A percentile compares a stretch with the other conserved stretches of the same genome.
Evolutionary conservation across 2,797 vertebrate genomes (phyloP).

Genomic region (Semotilus atromaculatus): DNA sequence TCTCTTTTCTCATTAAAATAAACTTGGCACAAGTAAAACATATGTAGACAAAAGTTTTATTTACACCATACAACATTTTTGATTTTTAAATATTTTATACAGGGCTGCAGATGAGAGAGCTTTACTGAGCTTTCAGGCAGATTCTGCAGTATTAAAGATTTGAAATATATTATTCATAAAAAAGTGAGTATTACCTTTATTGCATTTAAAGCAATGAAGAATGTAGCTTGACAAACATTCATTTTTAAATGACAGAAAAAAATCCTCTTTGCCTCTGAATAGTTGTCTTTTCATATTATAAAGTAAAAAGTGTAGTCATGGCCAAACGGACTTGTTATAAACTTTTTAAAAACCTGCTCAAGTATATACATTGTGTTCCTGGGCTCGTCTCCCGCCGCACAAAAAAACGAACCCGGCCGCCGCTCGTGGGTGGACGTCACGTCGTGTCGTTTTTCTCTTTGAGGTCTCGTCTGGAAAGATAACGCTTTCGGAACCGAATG

Average conservation of each 20-base stretch:
- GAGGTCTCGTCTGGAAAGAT: slow-evolving; percentile 96
- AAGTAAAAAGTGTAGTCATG: slow-evolving; percentile 99
- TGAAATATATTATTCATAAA: slow-evolving; percentile 99
- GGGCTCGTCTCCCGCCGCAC: slow-evolving; percentile 88
- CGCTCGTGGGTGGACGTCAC: slow-evolving; percentile 94
- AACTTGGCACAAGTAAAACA: slow-evolving; percentile 97
- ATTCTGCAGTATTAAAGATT: slow-evolving; percentile 99
- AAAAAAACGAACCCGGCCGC: slow-evolving; percentile 94
- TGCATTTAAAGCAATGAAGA: slow-evolving; percentile 99
- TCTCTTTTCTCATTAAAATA: slow-evolving; percentile 88
- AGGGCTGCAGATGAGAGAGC: slow-evolving; percentile 99
- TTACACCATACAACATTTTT: slow-evolving; percentile 99
- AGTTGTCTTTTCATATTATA: slow-evolving; percentile 92
- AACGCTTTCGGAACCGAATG: slow-evolving; percentile 89
- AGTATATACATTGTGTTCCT: slow-evolving; percentile 99
- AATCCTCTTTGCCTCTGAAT: slow-evolving; percentile 86
- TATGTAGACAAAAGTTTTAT: slow-evolving; percentile 99
- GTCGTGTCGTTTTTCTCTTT: slow-evolving; percentile 88
- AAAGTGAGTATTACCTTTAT: slow-evolving; percentile 99
- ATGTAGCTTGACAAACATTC: slow-evolving; percentile 99
- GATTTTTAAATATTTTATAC: slow-evolving; percentile 99
- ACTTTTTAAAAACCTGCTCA: slow-evolving; percentile 99
- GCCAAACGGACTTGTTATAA: slow-evolving; percentile 99
- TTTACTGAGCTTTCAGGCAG: slow-evolving; percentile 96
- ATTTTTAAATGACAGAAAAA: slow-evolving; percentile 99